Conservation (phyloP, 2,888 invertebrate genomes). For the Diogma glabrata region DNA sequence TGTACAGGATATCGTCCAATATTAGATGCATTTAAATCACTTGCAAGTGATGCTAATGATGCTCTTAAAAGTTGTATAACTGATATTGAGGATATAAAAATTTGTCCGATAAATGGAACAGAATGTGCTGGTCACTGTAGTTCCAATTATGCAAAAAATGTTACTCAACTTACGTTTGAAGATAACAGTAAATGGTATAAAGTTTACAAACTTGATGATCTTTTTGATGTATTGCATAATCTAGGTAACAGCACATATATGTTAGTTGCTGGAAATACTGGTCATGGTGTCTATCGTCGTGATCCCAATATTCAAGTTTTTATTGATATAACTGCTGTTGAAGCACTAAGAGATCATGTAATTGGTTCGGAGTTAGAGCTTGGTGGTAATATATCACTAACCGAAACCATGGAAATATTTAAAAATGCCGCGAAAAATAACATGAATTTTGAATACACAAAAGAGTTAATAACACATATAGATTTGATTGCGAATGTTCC, state of each 20-base stretch:
- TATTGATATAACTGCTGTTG: conserved; percentile 46
- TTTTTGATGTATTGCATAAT: not conserved
- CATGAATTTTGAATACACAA: conserved; percentile 46
- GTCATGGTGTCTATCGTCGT: conserved; percentile 41
- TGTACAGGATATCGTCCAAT: conserved; percentile 4
- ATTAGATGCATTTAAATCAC: conserved; percentile 41
- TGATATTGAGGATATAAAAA: conserved; percentile 38
- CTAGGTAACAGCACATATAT: conserved; percentile 40
- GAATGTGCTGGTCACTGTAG: conserved; percentile 17
- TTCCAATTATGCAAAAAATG: too few relatives aligned
- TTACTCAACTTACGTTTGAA: too few relatives aligned
- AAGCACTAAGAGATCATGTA: conserved; percentile 38
- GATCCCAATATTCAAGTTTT: conserved; percentile 31
- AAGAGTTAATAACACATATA: conserved; percentile 50
- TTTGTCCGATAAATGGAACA: conserved; percentile 25
- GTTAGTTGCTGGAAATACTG: conserved; percentile 60
- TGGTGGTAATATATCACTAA: conserved; percentile 40
- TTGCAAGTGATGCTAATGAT: conserved; percentile 36
- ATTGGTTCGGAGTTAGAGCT: conserved; percentile 35
- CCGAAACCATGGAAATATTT: conserved; percentile 35
- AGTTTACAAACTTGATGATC: conserved; percentile 2
- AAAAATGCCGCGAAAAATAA: conserved; percentile 24
- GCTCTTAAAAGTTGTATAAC: conserved; percentile 19
- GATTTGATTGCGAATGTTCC: conserved; percentile 37
- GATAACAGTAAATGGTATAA: too few relatives aligned